Base-by-base conservation (phyloP, 1,140 invertebrate genomes). In the Drosophila repleta region DNA sequence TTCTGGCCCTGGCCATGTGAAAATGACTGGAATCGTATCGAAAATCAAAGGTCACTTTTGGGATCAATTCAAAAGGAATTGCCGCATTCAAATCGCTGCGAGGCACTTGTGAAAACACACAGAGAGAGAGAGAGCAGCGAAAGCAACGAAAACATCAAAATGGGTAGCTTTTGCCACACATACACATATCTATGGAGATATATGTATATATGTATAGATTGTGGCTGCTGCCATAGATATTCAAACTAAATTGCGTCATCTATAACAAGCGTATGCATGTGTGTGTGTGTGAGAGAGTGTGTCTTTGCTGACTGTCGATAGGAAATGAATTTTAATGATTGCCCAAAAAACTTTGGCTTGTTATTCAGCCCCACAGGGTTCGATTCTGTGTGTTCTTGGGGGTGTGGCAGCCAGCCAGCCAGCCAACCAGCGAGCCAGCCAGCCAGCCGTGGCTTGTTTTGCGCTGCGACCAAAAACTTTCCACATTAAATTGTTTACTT, bases 261-360 rank as follows among this genome's bases (percentile, higher is more conserved):
- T 78, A 85, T 87, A 83, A 72, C 72, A 75, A 48, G 73, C 39
- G 35, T 71, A 49, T 73, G 37, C 60, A 62, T 71, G 48, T 60
- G 57, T 49, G 18, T 51, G 10, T 45, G 55, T 60, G 43, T 39
- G 48, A 24, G 24, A 4, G 24, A 3, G 51, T 64, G 60, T 73
- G 64, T 64, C 68, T 74, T 49, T 69, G 62, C 74, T 78, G 82
- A 81, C 82, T 87, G 84, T 88, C 83, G 83, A 88, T 88, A 83
- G 83, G 76, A 88, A 88, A 88, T 88, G 83, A 88, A 88, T 88
- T 88, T 88, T 88, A 88, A 88, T 88, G 83, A 88, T 88, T 88
- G 69, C 75, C 82, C 67, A 67, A 67, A 63, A 70, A 74, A 83
- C 79, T 81, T 53, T 41, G 37, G 43, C 53, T 82, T 88, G 75